Evolutionary conservation across 2,888 invertebrate genomes (phyloP), one percentile per base, ranked within the genome.

Genomic region (Nemotelus pantherinus): DNA sequence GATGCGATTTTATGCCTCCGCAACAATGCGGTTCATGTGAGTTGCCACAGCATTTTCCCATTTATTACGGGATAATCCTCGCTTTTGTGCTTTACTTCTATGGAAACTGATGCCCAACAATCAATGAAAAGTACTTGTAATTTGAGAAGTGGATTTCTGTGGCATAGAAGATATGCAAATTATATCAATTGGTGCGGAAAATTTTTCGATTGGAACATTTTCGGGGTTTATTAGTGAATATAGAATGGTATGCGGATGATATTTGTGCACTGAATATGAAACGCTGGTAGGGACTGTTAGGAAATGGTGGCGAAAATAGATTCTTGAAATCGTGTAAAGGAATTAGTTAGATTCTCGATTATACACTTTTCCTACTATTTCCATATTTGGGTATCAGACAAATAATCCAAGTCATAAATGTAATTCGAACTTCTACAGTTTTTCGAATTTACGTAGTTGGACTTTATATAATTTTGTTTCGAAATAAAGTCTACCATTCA

Each of bases 11-110:
- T 79, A 68, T 55, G 72, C 74, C 74, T 53, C 74, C 74, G 75
- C 77, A 77, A 79, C 68, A 76, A 77, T 74, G 75, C 76, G 77
- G 78, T 77, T 78, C 79, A 78, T 77, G 75, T 78, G 80, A 78
- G 71, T 76, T 80, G 77, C 78, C 77, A 76, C 75, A 78, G 78
- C 74, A 64, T 77, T 78, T 78, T 78, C 75, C 77, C 77, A 77
- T 60, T 77, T 80, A 78, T 80, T 77, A 75, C 70, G 43, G 77
- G 78, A 80, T 80, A 80, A 80, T 78, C 78, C 71, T 70, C 45
- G 77, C 77, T 78, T 80, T 78, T 74, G 75, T 78, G 47, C 65
- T 80, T 77, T 76, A 63, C 76, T 78, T 71, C 65, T 65, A 77
- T 79, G 77, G 77, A 65, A 77, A 79, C 78, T 58, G 74, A 63